Percentiles rank a stretch among this genome's conserved stretches.
These are phyloP conservation scores for Zaprionus nigranus DNA, from an alignment of 1,140 invertebrate species.

Conservation along the genomic window DNA sequence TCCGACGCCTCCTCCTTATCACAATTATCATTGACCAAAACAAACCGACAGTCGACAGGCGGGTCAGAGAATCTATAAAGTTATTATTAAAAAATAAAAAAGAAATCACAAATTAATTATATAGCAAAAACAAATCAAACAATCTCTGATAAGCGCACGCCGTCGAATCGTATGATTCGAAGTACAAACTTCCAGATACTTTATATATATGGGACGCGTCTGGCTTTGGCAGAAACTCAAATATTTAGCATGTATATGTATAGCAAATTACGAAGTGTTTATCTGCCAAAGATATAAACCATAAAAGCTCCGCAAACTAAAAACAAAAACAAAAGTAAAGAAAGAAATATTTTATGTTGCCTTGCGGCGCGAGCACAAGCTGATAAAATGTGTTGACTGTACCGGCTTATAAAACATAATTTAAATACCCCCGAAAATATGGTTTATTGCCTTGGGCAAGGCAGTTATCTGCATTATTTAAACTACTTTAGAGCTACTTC, in stretches of 20 bases:
- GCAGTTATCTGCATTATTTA: background rate
- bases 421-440: conserved; percentile 5
- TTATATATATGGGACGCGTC: background rate
- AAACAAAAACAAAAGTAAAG: conserved; percentile 3
- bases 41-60: conserved; percentile 31
- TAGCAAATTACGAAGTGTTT: conserved; percentile 13
- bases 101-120: background rate
- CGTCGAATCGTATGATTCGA: conserved; percentile 4
- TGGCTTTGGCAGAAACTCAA: conserved; percentile 6
- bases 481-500: background rate
- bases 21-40: conserved; percentile 63
- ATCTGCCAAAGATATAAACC: conserved; percentile 37
- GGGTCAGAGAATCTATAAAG: conserved; percentile 61
- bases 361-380: conserved; percentile 11
- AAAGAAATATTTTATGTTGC: conserved; percentile 13
- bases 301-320: background rate
- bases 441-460: background rate
- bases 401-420: conserved; percentile 1
- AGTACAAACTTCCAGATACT: background rate
- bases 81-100: conserved; percentile 22
- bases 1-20: conserved; percentile 48
- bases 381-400: conserved; percentile 38
- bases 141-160: background rate
- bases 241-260: conserved; percentile 20
- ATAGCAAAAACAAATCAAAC: background rate